These are phyloP conservation scores for Plagodis pulveraria DNA, from an alignment of 2,888 invertebrate genomes.

Conservation along the genomic window DNA sequence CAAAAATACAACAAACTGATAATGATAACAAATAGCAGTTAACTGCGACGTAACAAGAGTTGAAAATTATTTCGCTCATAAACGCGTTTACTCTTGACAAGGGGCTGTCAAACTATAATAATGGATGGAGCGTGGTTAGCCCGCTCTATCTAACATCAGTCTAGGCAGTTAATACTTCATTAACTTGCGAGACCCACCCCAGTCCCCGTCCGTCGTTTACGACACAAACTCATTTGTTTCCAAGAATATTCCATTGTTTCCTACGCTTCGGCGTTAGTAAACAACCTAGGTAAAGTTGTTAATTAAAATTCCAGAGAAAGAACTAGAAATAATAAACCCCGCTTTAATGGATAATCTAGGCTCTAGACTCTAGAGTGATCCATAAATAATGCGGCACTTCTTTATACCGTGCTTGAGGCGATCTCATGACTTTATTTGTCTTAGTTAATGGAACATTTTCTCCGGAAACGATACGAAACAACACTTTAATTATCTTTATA, in stretches of 20 bases:
- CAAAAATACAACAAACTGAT: no score
- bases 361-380: no score
- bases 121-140: slow-evolving; percentile 31
- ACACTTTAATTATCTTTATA: slow-evolving; percentile 12
- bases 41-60: slow-evolving; percentile 1
- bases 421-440: slow-evolving; percentile 32
- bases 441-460: slow-evolving; percentile 30
- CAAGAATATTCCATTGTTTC: slow-evolving; percentile 37
- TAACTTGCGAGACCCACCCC: slow-evolving; percentile 26
- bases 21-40: not conserved
- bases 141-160: slow-evolving; percentile 29
- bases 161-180: slow-evolving; percentile 37
- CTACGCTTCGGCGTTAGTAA: slow-evolving; percentile 16
- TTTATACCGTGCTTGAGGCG: slow-evolving; percentile 6
- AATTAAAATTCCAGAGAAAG: slow-evolving; percentile 28
- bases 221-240: slow-evolving; percentile 36
- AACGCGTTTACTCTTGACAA: slow-evolving; percentile 22
- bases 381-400: slow-evolving; percentile 29
- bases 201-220: slow-evolving; percentile 25
- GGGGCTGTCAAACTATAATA: slow-evolving; percentile 35
- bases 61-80: slow-evolving; percentile 7
- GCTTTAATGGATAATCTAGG: slow-evolving; percentile 27
- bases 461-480: slow-evolving; percentile 4
- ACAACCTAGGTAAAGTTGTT: slow-evolving; percentile 20
- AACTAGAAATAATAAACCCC: slow-evolving; percentile 28